Base-by-base conservation (phyloP, 1,140 invertebrate genomes). In the Drosophila serrata region DNA sequence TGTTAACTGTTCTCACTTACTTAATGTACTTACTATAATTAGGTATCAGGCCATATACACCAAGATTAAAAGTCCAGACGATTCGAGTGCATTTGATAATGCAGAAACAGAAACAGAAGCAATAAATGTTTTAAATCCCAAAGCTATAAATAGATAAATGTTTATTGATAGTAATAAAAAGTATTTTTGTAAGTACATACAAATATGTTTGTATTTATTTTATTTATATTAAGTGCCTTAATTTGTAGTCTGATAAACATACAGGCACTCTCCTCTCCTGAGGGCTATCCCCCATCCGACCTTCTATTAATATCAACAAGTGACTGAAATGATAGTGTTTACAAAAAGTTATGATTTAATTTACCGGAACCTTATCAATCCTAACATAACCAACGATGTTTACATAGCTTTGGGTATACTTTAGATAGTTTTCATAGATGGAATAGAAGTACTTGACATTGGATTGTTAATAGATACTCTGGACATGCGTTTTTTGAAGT, bases 21-120 rank as follows among this genome's bases (percentile, higher is more conserved):
- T n/a, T 40, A 42, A 60, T 42, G 33, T 40, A 35, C 35, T 31
- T 58, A 60, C 55, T 63, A 63, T n/a, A 31, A n/a, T 40, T 63
- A 63, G 53, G 33, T 72, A 58, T 63, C 61, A 60, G 35, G 56
- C 37, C 27, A 63, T 63, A 33, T 13, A 48, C 19, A 45, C 6
- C 17, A 17, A 63, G 37, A 63, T 63, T 63, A 60, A 24, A 6
- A 17, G 19, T 31, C 61, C 61, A 63, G 61, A 60, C 55, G 56
- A 60, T 61, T 60, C 7, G 17, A 60, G 61, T 63, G 61, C 61
- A 63, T 42, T 63, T 42, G 61, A 63, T 63, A 63, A 63, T 63
- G 61, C 27, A 61, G 17, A 17, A 19, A 15, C 29, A 53, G 37
- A 24, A 60, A 42, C 42, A 3, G 7, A 62, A 24, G 37, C 37